Percentiles rank a stretch among this genome's conserved stretches.
Evolutionary conservation across 2,888 invertebrate genomes (phyloP).

Genomic region (Aricia artaxerxes): DNA sequence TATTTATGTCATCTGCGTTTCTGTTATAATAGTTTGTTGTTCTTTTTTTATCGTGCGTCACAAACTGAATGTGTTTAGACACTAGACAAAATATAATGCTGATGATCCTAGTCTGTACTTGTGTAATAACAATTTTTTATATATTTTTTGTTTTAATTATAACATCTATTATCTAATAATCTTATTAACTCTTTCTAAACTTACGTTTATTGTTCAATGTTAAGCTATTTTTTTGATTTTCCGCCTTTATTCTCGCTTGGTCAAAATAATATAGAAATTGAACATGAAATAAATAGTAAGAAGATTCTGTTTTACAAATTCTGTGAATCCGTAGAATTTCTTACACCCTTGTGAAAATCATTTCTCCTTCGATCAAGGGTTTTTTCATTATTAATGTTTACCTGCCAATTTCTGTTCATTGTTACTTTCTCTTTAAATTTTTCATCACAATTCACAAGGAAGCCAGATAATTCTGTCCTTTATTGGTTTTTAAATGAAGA

Average conservation of each 20-base stretch:
- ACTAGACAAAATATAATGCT: not conserved
- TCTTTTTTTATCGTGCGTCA: not conserved
- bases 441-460: not conserved
- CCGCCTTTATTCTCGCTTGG: too few relatives aligned
- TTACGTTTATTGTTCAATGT: too few relatives aligned
- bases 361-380: not conserved
- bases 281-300: too few relatives aligned
- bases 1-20: not conserved
- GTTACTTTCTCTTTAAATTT: not conserved
- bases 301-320: not conserved
- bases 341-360: not conserved
- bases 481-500: not conserved
- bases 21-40: not conserved
- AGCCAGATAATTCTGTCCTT: not conserved
- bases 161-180: not conserved
- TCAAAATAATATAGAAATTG: too few relatives aligned
- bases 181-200: not conserved
- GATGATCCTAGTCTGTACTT: conserved; percentile 25
- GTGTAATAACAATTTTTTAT: not conserved
- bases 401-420: not conserved
- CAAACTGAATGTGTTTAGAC: not conserved
- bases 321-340: not conserved
- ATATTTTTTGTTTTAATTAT: conserved; percentile 9
- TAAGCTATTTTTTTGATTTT: too few relatives aligned
- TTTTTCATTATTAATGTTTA: not conserved